Evolutionary conservation across 2,888 invertebrate species (phyloP).

Genomic region (Anagyrus pseudococci): DNA sequence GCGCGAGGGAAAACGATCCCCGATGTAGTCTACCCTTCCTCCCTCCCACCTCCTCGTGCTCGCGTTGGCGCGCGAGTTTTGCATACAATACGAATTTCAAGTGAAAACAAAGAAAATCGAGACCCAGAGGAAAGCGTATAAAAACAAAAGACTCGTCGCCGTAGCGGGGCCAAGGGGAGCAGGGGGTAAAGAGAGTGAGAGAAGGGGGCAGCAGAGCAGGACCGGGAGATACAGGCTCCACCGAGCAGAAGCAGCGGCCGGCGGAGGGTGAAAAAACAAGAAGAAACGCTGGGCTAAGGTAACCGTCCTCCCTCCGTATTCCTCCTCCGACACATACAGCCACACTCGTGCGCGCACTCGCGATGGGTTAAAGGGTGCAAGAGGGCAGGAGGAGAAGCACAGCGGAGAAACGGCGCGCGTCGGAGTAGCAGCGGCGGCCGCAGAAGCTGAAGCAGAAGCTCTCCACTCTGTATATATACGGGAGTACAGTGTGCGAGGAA

Average conservation of each 20-base stretch:
- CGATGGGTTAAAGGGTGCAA: no score
- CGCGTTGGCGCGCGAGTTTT: slow-evolving; percentile 27
- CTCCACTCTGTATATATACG: no score
- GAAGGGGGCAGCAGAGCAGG: slow-evolving; percentile 2
- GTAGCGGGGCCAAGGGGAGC: slow-evolving; percentile 15
- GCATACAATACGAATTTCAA: slow-evolving; percentile 41
- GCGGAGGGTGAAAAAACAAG: slow-evolving; percentile 9
- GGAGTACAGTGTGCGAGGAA: slow-evolving; percentile 2
- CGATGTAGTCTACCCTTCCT: slow-evolving; percentile 16
- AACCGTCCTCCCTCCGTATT: no score
- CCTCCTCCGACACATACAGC: no score
- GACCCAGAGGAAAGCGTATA: slow-evolving; percentile 30
- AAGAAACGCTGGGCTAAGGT: slow-evolving; percentile 22
- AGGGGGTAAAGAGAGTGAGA: slow-evolving; percentile 6
- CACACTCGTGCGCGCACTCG: no score
- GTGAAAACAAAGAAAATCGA: slow-evolving; percentile 41
- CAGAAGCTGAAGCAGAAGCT: no score
- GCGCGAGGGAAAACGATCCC: slow-evolving; percentile 29
- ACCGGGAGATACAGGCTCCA: slow-evolving; percentile 13
- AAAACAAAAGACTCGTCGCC: slow-evolving; percentile 38
- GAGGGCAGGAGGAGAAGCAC: no score
- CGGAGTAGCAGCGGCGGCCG: no score
- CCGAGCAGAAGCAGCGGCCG: slow-evolving; percentile 12
- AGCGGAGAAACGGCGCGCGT: no score
- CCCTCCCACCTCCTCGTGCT: slow-evolving; percentile 2